phyloP scores from a whole-genome alignment of 2,113 vertebrate species.

The Blennius ocellaris region DNA sequence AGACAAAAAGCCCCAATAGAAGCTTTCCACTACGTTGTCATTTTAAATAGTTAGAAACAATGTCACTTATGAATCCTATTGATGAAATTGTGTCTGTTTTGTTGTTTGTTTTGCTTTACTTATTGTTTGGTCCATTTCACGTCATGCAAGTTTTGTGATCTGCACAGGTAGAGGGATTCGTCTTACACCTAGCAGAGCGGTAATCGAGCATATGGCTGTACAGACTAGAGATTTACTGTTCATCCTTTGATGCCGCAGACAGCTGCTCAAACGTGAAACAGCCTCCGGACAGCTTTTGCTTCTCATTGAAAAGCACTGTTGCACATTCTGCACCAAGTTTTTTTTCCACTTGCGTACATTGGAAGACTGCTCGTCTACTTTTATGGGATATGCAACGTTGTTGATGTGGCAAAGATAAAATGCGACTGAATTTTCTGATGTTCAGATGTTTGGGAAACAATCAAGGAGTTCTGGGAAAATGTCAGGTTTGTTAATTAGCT shows the following conservation, averaged over 20 bases:
- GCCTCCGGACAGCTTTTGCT: neutral
- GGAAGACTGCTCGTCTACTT: conserved; percentile 23
- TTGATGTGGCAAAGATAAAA: conserved; percentile 6
- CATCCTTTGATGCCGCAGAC: neutral
- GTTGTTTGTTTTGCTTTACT: no score
- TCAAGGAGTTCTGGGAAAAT: conserved; percentile 46
- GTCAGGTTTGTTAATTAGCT: conserved; percentile 47
- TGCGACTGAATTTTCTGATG: neutral
- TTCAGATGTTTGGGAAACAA: conserved; percentile 22
- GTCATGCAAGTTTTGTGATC: neutral
- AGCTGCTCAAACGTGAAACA: neutral
- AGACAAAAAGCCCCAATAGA: no score
- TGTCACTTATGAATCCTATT: no score
- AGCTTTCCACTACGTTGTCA: no score
- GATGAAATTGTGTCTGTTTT: no score
- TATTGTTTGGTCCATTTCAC: neutral
- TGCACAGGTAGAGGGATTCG: neutral
- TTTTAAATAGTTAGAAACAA: no score
- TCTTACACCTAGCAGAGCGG: neutral
- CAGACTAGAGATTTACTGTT: neutral
- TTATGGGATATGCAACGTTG: conserved; percentile 2
- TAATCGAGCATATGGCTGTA: neutral
- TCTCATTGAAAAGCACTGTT: neutral
- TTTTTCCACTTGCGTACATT: conserved; percentile 2
- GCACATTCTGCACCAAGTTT: conserved; percentile 7